Conservation (phyloP, 2,888 invertebrate species). For the Suillia variegata region DNA sequence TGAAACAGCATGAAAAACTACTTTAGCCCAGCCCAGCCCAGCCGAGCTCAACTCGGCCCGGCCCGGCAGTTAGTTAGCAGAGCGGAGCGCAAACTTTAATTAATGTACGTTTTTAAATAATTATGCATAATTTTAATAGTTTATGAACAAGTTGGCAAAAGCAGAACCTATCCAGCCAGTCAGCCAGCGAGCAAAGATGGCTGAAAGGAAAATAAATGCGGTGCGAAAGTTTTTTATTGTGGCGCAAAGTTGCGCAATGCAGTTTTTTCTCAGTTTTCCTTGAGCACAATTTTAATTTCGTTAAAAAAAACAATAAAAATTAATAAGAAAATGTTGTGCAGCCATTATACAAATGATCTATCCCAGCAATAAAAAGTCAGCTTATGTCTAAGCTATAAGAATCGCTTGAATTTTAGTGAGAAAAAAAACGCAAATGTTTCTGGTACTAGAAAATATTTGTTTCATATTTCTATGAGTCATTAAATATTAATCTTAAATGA, state of each 20-base stretch:
- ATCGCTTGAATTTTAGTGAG: too few species aligned
- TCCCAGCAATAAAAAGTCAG: too few species aligned
- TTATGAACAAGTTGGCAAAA: constrained; percentile 48
- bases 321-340: too few species aligned
- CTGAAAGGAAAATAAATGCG: neutral
- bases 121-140: constrained; percentile 56
- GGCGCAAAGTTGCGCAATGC: neutral
- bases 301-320: too few species aligned
- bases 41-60: too few species aligned
- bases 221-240: neutral
- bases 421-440: too few species aligned
- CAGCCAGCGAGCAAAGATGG: neutral
- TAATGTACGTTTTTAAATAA: constrained; percentile 56
- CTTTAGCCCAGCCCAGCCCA: constrained; percentile 28
- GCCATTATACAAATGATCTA: too few species aligned
- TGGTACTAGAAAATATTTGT: too few species aligned
- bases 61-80: constrained; percentile 1
- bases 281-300: too few species aligned
- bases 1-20: constrained; percentile 35
- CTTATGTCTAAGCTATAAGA: too few species aligned
- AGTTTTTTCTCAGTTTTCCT: neutral
- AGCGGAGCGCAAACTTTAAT: constrained; percentile 38
- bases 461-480: too few species aligned
- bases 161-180: constrained; percentile 34
- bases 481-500: too few species aligned